Percentiles rank a stretch among this genome's conserved stretches.
phyloP scores from a whole-genome alignment of 1,140 invertebrate genomes.

The Drosophila kanapiae region DNA sequence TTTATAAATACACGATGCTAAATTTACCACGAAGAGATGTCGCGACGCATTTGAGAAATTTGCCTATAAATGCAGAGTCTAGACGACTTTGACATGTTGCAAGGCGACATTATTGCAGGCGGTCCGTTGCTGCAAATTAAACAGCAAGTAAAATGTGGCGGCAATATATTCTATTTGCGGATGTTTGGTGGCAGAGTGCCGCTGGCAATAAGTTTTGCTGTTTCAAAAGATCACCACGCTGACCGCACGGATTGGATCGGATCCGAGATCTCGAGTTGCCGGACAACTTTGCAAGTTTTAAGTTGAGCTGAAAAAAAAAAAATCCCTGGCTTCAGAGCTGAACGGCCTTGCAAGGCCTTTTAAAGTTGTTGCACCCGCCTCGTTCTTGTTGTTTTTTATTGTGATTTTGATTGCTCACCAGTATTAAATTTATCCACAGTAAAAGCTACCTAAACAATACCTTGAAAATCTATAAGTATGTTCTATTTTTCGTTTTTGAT shows the following conservation, averaged over 20 bases:
- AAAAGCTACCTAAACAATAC: background rate
- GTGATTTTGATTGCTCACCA: constrained; percentile 59
- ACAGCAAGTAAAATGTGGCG: constrained; percentile 23
- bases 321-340: constrained; percentile 45
- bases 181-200: constrained; percentile 17
- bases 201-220: constrained; percentile 10
- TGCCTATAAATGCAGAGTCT: constrained; percentile 62
- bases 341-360: constrained; percentile 83
- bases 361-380: constrained; percentile 78
- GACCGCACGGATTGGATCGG: constrained; percentile 24
- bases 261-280: constrained; percentile 14
- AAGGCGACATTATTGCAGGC: constrained; percentile 44
- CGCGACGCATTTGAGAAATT: constrained; percentile 71
- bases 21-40: constrained; percentile 71
- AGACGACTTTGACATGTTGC: constrained; percentile 70
- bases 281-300: constrained; percentile 46
- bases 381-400: constrained; percentile 44
- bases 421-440: constrained; percentile 21
- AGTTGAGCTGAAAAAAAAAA: constrained; percentile 44
- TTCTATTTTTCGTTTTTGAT: background rate
- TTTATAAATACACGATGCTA: constrained; percentile 70
- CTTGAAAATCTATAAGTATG: no score
- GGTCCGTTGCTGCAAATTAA: constrained; percentile 34
- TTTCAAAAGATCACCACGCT: constrained; percentile 38
- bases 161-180: constrained; percentile 57